A percentile compares a stretch with the other conserved stretches of the same genome.
phyloP scores from a whole-genome alignment of 1,140 invertebrate genomes.

The Musca domestica region DNA sequence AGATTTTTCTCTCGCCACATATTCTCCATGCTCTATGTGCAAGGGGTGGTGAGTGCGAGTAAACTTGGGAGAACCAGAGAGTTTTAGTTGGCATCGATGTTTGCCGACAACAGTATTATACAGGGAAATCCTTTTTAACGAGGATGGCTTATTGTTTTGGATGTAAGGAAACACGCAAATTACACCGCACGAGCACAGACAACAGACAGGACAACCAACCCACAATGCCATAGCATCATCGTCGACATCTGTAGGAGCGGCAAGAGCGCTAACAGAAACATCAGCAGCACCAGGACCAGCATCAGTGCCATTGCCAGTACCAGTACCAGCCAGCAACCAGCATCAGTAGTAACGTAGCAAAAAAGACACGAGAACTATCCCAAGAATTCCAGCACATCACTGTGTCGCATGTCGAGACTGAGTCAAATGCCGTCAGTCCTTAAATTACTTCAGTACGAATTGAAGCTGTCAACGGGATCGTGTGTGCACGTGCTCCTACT shows the following conservation, averaged over 20 bases:
- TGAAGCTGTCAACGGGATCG: conserved; percentile 21
- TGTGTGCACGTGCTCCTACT: conserved; percentile 5
- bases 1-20: background rate
- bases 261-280: background rate
- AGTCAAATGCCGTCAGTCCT: conserved; percentile 20
- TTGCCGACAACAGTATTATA: conserved; percentile 3
- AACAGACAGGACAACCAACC: background rate
- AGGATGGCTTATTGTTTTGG: background rate
- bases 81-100: too few species aligned
- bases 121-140: conserved; percentile 9
- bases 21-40: too few species aligned
- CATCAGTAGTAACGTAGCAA: conserved; percentile 4
- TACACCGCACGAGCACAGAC: conserved; percentile 17
- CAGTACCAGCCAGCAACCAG: background rate
- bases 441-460: conserved; percentile 21
- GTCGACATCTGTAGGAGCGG: background rate
- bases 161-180: conserved; percentile 8
- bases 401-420: conserved; percentile 17
- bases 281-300: background rate
- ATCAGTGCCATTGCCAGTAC: background rate
- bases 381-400: conserved; percentile 19
- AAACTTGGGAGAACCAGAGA: too few species aligned
- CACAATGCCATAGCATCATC: background rate
- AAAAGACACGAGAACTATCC: conserved; percentile 7
- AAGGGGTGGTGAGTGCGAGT: too few species aligned